Evolutionary conservation across 2,888 invertebrate species (phyloP), one percentile per base, ranked within the genome.

Genomic region (Drosophila silvestris): DNA sequence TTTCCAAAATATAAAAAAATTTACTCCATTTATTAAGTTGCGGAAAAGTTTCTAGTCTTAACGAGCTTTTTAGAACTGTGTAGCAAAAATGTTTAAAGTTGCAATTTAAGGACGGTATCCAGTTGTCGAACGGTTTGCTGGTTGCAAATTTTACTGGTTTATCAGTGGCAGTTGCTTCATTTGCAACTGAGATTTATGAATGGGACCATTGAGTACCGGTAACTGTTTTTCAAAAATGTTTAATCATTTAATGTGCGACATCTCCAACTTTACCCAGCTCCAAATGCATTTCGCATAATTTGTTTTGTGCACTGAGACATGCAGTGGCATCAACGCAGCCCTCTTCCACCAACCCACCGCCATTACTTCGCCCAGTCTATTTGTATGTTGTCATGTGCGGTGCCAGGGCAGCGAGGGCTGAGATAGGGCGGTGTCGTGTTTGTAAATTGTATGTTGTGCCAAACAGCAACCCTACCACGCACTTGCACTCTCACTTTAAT

Each of bases 241-340:
- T 83, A 85, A 85, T 88, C 83, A 85, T 88, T 85, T 79, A 81
- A 85, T 85, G 83, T 79, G 77, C 72, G 60, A 70, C 71, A 81
- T 70, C 74, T 58, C 58, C 63, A 65, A 71, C 62, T 72, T 63
- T 50, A 77, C 54, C 47, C 67, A 79, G 62, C 70, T 77, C 75
- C 64, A 84, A 89, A 89, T 89, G 82, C 90, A 82, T 82, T 89
- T 88, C 78, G 74, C 82, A 88, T 88, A 89, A 88, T 88, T 88
- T 88, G 90, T 78, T 83, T 62, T 77, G 90, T 84, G 88, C 90
- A 68, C 70, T 74, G 84, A 78, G 83, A 78, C 88, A 74, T 85
- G 74, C 63, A 58, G 52, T 35, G 80, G 76, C 74, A 72, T 79
- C 77, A 73, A 73, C 72, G 51, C 33, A 62, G 26, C 16, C 57